Percentiles rank a stretch among this genome's conserved stretches.
phyloP scores from a whole-genome alignment of 1,140 invertebrate genomes.

The Sitodiplosis mosellana region DNA sequence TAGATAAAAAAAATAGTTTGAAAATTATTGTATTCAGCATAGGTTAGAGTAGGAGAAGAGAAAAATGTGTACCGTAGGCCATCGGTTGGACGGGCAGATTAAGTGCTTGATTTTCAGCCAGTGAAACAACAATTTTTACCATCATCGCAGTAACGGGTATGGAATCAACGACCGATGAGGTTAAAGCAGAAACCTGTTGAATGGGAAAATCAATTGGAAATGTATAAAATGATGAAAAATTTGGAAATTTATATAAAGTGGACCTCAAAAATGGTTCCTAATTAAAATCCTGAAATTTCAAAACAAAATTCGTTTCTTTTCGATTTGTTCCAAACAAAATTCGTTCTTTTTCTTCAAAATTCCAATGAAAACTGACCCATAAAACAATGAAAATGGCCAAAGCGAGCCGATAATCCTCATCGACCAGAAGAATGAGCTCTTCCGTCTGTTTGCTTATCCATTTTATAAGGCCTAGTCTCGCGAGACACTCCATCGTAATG shows the following conservation, averaged over 20 bases:
- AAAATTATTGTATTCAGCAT: no score
- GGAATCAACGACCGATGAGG: constrained; percentile 65
- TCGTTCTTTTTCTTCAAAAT: no score
- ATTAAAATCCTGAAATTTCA: no score
- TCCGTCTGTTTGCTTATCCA: constrained; percentile 56
- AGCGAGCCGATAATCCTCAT: constrained; percentile 37
- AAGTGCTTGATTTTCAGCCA: constrained; percentile 40
- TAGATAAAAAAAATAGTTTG: no score
- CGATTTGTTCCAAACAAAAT: neutral
- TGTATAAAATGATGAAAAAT: no score
- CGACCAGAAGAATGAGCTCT: constrained; percentile 38
- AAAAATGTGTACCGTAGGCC: constrained; percentile 64
- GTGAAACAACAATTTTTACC: constrained; percentile 45
- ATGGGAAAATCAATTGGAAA: neutral
- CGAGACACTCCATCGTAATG: constrained; percentile 71
- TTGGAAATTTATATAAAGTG: no score
- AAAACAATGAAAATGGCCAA: constrained; percentile 55
- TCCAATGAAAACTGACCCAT: constrained; percentile 41
- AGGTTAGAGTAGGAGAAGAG: no score
- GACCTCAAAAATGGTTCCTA: no score
- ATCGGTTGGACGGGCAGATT: constrained; percentile 50
- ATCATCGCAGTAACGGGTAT: constrained; percentile 69
- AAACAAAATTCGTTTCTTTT: no score
- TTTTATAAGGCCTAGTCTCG: constrained; percentile 45
- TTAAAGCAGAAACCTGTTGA: constrained; percentile 41